Base-by-base conservation (phyloP, 2,113 vertebrate species). In the Daubentonia madagascariensis region DNA sequence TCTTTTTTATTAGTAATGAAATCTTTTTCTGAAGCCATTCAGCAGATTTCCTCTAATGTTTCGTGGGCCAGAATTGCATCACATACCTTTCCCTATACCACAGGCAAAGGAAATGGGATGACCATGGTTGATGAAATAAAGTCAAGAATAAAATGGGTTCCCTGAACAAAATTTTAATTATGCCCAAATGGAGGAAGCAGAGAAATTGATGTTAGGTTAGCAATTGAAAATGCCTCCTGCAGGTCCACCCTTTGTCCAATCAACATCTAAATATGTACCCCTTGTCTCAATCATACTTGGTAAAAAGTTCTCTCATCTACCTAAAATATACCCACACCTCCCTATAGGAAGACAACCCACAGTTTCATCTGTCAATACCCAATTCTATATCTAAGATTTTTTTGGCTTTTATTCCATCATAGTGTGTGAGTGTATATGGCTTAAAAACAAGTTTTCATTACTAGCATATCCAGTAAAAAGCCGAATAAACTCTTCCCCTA, bases 161-260 rank as follows among this genome's bases (percentile, higher is more conserved):
- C 35, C 8, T 78, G 25, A 94, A 43, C 32, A 86, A 67, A 95
- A 94, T 70, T 84, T 63, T 94, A 94, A 37, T 84, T 92, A 35
- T 93, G 7, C 70, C 25, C 48, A 67, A 95, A 91, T 73, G 45
- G 9, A 68, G 13, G 70, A 94, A 87, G 48, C 22, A 63, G 32
- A 28, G 28, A 18, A 86, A 76, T 30, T 50, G 25, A n/a, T 84
- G 20, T 37, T 76, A 63, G 35, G 28, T 40, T 72, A 76, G 48
- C 32, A 93, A 83, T 85, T 0, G 78, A 78, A 93, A 91, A 67
- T 54, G 6, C 9, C n/a, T 63, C 17, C 20, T 8, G 83, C 23
- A 68, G 43, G 54, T 59, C 14, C 10, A 88, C 22, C 5, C 2
- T 48, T 92, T 72, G 17, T 20, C 12, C 43, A 84, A 45, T 4